Evolutionary conservation across 1,140 invertebrate species (phyloP).

Genomic region (Dreissena rostriformis): DNA sequence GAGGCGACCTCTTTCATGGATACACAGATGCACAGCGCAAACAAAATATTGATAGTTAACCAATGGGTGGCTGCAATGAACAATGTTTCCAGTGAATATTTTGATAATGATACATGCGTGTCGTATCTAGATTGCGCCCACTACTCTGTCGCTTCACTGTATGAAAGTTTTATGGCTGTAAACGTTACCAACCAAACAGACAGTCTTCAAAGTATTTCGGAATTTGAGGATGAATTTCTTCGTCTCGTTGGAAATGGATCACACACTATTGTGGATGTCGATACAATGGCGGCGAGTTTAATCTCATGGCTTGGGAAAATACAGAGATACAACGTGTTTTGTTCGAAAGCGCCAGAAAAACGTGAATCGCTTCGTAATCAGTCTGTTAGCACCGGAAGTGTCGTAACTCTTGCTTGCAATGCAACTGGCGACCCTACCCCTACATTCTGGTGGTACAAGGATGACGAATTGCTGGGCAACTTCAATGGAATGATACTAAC

Average conservation of each 20-base stretch:
- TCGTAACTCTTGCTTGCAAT: slow-evolving; percentile 2
- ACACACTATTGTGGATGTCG: background rate
- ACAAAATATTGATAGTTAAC: slow-evolving; percentile 22
- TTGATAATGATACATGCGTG: slow-evolving; percentile 11
- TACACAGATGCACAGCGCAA: background rate
- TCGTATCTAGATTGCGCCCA: slow-evolving; percentile 27
- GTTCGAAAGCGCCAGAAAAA: slow-evolving; percentile 18
- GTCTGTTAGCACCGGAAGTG: background rate
- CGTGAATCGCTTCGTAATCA: background rate
- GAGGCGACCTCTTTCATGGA: background rate
- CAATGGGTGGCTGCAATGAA: slow-evolving; percentile 16
- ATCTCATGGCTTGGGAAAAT: background rate
- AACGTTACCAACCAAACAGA: slow-evolving; percentile 3
- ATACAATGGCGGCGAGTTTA: background rate
- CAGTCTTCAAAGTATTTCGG: background rate
- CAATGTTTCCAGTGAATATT: slow-evolving; percentile 24
- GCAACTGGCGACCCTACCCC: slow-evolving; percentile 15
- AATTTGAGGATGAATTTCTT: slow-evolving; percentile 17
- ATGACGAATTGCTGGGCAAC: background rate
- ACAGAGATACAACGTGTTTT: slow-evolving; percentile 4
- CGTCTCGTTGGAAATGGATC: slow-evolving; percentile 21
- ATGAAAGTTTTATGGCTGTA: slow-evolving; percentile 29
- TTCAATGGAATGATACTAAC: background rate
- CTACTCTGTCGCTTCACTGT: slow-evolving; percentile 6
- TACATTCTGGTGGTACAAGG: slow-evolving; percentile 21